phyloP scores from a whole-genome alignment of 2,113 vertebrate species.

The Ochotona princeps region DNA sequence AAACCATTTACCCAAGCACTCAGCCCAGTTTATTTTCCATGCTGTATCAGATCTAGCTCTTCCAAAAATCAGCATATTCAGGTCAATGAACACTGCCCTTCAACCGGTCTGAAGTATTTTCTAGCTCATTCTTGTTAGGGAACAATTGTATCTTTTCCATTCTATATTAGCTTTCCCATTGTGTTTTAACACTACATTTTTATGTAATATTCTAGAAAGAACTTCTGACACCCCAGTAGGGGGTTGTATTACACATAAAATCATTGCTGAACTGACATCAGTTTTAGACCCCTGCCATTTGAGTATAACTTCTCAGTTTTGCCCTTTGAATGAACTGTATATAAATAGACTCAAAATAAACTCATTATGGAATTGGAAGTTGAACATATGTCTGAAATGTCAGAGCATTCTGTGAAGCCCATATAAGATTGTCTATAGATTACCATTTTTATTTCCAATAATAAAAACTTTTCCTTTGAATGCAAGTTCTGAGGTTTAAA shows the following conservation, averaged over 20 bases:
- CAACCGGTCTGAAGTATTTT: slow-evolving; percentile 45
- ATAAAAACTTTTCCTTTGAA: slow-evolving; percentile 74
- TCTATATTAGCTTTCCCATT: slow-evolving; percentile 62
- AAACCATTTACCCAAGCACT: slow-evolving; percentile 16
- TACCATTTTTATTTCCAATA: slow-evolving; percentile 75
- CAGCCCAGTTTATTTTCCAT: not conserved
- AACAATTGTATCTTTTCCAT: slow-evolving; percentile 49
- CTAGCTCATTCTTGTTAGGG: not conserved
- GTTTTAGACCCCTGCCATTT: slow-evolving; percentile 71
- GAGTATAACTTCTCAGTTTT: slow-evolving; percentile 68
- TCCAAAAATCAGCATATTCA: slow-evolving; percentile 47
- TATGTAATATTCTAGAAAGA: slow-evolving; percentile 66
- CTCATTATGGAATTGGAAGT: slow-evolving; percentile 73
- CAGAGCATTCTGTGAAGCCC: slow-evolving; percentile 66
- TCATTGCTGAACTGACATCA: slow-evolving; percentile 66
- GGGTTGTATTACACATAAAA: slow-evolving; percentile 72
- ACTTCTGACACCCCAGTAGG: slow-evolving; percentile 59
- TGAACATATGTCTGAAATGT: slow-evolving; percentile 77
- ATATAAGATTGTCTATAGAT: slow-evolving; percentile 73
- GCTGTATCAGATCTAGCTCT: slow-evolving; percentile 37
- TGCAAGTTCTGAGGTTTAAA: slow-evolving; percentile 68
- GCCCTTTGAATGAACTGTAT: slow-evolving; percentile 77
- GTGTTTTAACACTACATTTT: slow-evolving; percentile 54
- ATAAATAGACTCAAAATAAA: slow-evolving; percentile 78
- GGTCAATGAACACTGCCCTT: slow-evolving; percentile 59